A percentile compares a stretch with the other conserved stretches of the same genome.
phyloP scores from a whole-genome alignment of 2,113 vertebrate genomes.

The Scatophagus argus region DNA sequence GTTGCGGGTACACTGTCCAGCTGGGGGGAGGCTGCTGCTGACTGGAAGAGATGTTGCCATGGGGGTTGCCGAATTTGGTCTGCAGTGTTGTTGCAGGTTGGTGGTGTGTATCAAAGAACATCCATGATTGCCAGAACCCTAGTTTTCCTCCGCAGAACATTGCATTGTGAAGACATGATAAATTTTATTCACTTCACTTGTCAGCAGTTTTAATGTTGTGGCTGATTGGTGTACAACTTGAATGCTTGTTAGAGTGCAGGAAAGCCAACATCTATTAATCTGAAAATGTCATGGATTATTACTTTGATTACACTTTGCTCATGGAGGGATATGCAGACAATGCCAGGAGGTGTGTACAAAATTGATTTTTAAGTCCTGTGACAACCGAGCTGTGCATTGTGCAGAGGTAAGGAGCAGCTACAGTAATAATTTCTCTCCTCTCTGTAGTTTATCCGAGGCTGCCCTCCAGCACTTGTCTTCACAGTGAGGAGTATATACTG shows the following conservation, averaged over 20 bases:
- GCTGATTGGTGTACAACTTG: too few species aligned
- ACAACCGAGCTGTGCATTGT: slow-evolving; percentile 15
- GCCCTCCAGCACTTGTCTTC: slow-evolving; percentile 70
- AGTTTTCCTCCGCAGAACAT: too few species aligned
- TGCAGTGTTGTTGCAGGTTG: too few species aligned
- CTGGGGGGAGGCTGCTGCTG: too few species aligned
- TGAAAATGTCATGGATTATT: slow-evolving; percentile 14
- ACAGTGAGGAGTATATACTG: slow-evolving; percentile 61
- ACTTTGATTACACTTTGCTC: slow-evolving; percentile 8
- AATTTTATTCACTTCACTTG: too few species aligned
- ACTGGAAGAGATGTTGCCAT: too few species aligned
- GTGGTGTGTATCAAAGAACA: too few species aligned
- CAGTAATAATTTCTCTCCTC: slow-evolving; percentile 61
- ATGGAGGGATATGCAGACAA: slow-evolving; percentile 30
- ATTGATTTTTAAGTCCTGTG: slow-evolving; percentile 45
- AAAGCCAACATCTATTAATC: slow-evolving; percentile 26
- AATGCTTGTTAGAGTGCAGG: background rate
- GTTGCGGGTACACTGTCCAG: too few species aligned
- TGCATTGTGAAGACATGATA: too few species aligned
- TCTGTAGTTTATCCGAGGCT: slow-evolving; percentile 50
- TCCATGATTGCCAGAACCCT: too few species aligned
- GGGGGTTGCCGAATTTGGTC: too few species aligned
- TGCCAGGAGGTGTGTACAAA: slow-evolving; percentile 21
- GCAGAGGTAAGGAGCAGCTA: slow-evolving; percentile 32
- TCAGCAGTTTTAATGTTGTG: too few species aligned